Base-by-base conservation (phyloP, 2,797 vertebrate species). In the Fratercula arctica region DNA sequence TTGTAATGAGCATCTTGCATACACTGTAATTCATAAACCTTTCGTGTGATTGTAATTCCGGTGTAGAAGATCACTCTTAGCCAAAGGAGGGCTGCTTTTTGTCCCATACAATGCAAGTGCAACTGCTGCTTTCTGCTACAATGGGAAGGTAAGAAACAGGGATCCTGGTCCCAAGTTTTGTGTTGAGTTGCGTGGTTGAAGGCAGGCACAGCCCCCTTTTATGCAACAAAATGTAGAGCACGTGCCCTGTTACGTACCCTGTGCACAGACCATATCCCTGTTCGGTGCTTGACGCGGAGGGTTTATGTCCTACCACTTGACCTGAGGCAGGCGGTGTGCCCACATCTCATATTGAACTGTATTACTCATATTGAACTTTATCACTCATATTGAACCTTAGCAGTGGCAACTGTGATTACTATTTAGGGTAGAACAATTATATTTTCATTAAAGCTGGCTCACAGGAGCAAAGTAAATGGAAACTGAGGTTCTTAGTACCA, bases 211-310 rank as follows among this genome's bases (percentile, higher is more conserved):
- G 17, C 15, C 31, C 29, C 28, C 9, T 72, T 76, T 31, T 23
- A 37, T 20, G 18, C 26, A 37, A 53, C 11, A 67, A 78, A 48
- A 43, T 2, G 23, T 28, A 37, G 43, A 87, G 46, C 7, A 20
- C 0, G 0, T 60, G 28, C 29, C 31, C 9, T 23, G 16, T 54
- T 39, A 45, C 1, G 3, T 56, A 53, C 23, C n/a, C 25, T 6
- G 2, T 2, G 20, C 33, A 13, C 13, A 16, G 51, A 35, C 37
- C 29, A 10, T 53, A n/a, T 16, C n/a, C 29, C 24, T 28, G 16
- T 53, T 46, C 29, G 26, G 19, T 75, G 69, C 41, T 10, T 50
- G 39, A 37, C n/a, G 31, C 15, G 8, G 14, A 51, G 16, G 11
- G n/a, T 75, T 72, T 67, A 33, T 64, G n/a, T 73, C 39, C 39